Conservation (phyloP, 2,888 invertebrate genomes). For the Drosophila robusta region DNA sequence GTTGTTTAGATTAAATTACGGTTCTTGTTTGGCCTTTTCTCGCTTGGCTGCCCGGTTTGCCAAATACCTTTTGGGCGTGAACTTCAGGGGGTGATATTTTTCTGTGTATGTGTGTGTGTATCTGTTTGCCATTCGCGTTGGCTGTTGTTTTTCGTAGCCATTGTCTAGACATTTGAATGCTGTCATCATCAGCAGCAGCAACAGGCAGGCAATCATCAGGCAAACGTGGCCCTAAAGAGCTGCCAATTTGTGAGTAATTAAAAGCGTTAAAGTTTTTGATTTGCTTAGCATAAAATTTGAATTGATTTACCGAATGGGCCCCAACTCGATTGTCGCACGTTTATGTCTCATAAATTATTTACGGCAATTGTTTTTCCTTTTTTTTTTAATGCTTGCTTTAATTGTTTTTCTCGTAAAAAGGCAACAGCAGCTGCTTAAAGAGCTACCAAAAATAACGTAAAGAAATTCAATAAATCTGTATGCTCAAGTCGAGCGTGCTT, state of each 20-base stretch:
- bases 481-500: no score
- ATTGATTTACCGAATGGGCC: constrained; percentile 36
- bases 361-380: constrained; percentile 20
- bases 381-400: constrained; percentile 29
- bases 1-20: constrained; percentile 79
- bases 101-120: constrained; percentile 7
- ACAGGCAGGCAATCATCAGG: constrained; percentile 21
- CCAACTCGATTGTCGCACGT: constrained; percentile 61
- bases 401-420: constrained; percentile 46
- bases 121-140: constrained; percentile 31
- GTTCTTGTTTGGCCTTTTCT: constrained; percentile 57
- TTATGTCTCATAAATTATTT: constrained; percentile 67
- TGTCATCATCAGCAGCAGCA: constrained; percentile 37
- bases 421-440: constrained; percentile 11
- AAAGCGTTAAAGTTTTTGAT: constrained; percentile 67
- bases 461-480: not conserved
- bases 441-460: not conserved
- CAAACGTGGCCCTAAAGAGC: constrained; percentile 20
- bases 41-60: constrained; percentile 34
- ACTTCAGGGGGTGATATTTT: not conserved
- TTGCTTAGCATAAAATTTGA: constrained; percentile 62
- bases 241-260: constrained; percentile 67
- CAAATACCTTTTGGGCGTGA: constrained; percentile 28
- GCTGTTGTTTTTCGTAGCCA: constrained; percentile 18
- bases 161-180: constrained; percentile 66